A percentile compares a stretch with the other conserved stretches of the same genome.
These are phyloP conservation scores for Microtus richardsoni DNA, from an alignment of 2,113 vertebrate genomes.

Conservation along the genomic window DNA sequence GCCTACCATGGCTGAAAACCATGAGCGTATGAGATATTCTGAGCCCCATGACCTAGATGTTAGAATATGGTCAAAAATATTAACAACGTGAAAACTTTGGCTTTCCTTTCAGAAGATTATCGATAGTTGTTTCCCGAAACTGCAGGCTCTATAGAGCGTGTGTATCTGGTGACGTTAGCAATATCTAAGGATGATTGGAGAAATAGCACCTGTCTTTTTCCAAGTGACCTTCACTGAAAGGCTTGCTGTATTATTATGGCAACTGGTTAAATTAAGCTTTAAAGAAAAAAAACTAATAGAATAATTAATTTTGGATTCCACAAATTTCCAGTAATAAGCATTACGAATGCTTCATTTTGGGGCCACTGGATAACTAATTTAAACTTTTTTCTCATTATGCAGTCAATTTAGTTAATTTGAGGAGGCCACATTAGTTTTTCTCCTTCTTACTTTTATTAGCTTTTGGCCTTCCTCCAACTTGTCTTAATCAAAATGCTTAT, in stretches of 20 bases:
- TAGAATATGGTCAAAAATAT: constrained; percentile 3
- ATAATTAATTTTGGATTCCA: constrained; percentile 75
- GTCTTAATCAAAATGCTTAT: constrained; percentile 81
- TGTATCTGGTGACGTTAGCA: background rate
- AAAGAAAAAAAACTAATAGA: constrained; percentile 72
- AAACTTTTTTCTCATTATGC: constrained; percentile 77
- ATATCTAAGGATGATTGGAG: background rate
- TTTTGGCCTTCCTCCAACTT: constrained; percentile 78
- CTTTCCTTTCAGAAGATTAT: background rate
- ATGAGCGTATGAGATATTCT: background rate
- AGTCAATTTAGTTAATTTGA: constrained; percentile 82
- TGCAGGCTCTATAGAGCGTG: rapidly evolving
- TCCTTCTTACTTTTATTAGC: constrained; percentile 78
- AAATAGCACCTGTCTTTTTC: background rate
- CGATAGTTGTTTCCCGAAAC: background rate
- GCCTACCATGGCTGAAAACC: background rate
- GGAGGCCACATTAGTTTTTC: constrained; percentile 51
- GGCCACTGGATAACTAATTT: constrained; percentile 71
- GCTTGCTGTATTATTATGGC: constrained; percentile 37
- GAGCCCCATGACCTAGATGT: background rate
- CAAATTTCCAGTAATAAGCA: constrained; percentile 79
- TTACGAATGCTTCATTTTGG: constrained; percentile 71
- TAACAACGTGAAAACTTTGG: background rate
- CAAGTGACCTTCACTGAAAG: constrained; percentile 56
- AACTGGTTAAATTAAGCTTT: constrained; percentile 78